These are phyloP conservation scores for Halichoerus grypus DNA, from an alignment of 2,113 vertebrate species.

Conservation along the genomic window DNA sequence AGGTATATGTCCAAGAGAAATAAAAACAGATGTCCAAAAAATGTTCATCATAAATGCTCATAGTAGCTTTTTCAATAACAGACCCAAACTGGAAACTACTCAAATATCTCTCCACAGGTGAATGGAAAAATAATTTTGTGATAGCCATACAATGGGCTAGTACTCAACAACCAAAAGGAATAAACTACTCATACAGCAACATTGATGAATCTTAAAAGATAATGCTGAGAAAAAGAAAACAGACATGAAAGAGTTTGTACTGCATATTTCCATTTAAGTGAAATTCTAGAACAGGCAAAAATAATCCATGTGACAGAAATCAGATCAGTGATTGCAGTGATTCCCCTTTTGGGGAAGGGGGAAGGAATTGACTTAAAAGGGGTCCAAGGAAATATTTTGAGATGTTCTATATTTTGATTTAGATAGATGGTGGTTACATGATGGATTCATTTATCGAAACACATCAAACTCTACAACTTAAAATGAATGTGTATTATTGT, in stretches of 20 bases:
- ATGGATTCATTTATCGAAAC: neutral
- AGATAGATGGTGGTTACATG: neutral
- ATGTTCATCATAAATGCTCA: neutral
- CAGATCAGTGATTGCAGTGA: neutral
- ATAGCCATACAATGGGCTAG: neutral
- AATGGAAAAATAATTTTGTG: neutral
- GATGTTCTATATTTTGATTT: conserved; percentile 16
- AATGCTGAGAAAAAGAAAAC: neutral
- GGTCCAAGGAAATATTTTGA: neutral
- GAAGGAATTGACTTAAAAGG: neutral
- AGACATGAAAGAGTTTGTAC: neutral
- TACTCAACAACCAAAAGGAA: neutral
- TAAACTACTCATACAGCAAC: neutral
- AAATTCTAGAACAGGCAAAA: neutral
- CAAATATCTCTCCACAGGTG: neutral
- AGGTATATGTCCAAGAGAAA: neutral
- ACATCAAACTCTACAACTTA: neutral
- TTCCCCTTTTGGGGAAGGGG: neutral
- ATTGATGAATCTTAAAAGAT: neutral
- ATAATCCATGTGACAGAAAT: neutral
- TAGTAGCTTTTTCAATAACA: neutral
- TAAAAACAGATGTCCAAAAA: neutral
- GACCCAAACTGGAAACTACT: neutral
- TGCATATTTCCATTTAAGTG: neutral
- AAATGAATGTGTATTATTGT: neutral